A percentile compares a stretch with the other conserved stretches of the same genome.
Evolutionary conservation across 2,888 invertebrate genomes (phyloP).

Genomic region (Tipula unca): DNA sequence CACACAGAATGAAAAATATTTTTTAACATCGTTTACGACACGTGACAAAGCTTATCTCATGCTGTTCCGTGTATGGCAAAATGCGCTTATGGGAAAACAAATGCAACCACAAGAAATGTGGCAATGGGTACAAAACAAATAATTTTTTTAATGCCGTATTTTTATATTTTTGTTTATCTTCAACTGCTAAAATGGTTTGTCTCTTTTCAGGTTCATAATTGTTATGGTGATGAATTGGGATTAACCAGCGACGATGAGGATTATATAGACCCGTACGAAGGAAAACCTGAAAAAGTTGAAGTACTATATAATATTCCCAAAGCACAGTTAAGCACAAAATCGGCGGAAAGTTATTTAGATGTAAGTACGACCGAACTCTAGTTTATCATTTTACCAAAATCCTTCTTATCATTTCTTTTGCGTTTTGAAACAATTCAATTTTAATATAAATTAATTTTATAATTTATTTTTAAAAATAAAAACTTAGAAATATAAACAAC

Average conservation of each 20-base stretch:
- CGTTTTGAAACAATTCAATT: neutral
- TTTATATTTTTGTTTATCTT: neutral
- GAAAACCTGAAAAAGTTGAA: constrained; percentile 42
- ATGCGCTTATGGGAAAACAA: constrained; percentile 83
- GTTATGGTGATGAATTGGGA: constrained; percentile 90
- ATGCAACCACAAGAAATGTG: constrained; percentile 76
- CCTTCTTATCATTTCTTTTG: neutral
- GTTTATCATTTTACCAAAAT: neutral
- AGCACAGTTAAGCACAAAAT: constrained; percentile 23
- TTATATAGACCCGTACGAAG: constrained; percentile 54
- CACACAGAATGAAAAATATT: constrained; percentile 75
- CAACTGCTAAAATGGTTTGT: constrained; percentile 22
- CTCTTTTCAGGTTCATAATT: constrained; percentile 63
- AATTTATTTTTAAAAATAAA: constrained; percentile 1
- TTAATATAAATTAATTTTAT: neutral
- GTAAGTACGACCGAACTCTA: constrained; percentile 25
- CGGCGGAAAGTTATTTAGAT: constrained; percentile 34
- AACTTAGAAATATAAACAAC: neutral
- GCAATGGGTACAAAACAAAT: constrained; percentile 59
- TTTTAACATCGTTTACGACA: constrained; percentile 89
- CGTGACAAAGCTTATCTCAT: constrained; percentile 92
- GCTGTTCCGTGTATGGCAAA: constrained; percentile 95
- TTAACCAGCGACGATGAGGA: constrained; percentile 89
- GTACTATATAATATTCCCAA: constrained; percentile 30
- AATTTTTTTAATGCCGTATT: neutral